These are phyloP conservation scores for Prosopocoilus inquinatus DNA, from an alignment of 2,888 invertebrate species.

Conservation along the genomic window DNA sequence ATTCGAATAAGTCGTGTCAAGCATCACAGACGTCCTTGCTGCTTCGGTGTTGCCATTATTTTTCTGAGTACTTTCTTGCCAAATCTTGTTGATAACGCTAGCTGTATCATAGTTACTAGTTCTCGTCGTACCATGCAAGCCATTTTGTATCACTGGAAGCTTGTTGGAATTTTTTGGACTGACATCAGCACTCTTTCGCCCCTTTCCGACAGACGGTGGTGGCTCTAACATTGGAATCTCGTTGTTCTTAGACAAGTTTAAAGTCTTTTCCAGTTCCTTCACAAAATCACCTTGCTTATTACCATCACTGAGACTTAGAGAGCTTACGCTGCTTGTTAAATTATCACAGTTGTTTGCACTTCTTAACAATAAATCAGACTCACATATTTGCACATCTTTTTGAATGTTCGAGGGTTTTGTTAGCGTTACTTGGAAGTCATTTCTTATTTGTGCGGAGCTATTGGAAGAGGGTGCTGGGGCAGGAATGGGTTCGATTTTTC, in stretches of 20 bases:
- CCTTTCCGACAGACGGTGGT: conserved; percentile 43
- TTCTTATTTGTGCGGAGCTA: conserved; percentile 31
- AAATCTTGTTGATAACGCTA: conserved; percentile 52
- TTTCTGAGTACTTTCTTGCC: conserved; percentile 49
- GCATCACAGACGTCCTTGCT: conserved; percentile 8
- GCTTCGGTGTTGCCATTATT: conserved; percentile 20
- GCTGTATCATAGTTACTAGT: conserved; percentile 42
- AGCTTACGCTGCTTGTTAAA: conserved; percentile 5
- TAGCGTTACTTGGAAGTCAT: conserved; percentile 41
- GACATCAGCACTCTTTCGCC: conserved; percentile 18
- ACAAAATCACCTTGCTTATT: conserved; percentile 60
- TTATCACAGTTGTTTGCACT: conserved; percentile 1
- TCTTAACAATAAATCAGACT: neutral
- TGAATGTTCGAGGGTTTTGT: conserved; percentile 23
- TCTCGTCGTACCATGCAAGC: neutral
- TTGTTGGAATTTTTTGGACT: conserved; percentile 9
- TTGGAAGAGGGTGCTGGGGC: conserved; percentile 9
- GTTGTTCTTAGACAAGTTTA: conserved; percentile 39
- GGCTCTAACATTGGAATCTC: conserved; percentile 53
- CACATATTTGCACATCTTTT: neutral
- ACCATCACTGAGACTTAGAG: conserved; percentile 8
- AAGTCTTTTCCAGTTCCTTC: conserved; percentile 64
- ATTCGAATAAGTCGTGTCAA: neutral
- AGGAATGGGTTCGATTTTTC: conserved; percentile 13
- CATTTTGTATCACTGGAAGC: neutral